phyloP scores from a whole-genome alignment of 2,113 vertebrate genomes.

The Clinocottus analis region DNA sequence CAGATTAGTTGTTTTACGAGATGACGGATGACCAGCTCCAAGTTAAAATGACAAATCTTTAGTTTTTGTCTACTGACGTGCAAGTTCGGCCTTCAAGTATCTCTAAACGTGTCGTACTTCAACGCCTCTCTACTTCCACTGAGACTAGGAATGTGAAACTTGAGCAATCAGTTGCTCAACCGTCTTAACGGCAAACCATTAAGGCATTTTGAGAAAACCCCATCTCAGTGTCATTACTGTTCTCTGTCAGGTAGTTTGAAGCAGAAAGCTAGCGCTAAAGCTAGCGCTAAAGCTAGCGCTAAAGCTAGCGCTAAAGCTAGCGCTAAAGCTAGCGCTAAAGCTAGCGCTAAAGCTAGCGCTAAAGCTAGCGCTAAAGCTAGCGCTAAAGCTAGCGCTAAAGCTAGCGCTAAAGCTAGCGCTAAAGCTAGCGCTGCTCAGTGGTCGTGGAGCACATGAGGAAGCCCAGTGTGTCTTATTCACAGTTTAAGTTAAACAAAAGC shows the following conservation, averaged over 20 bases:
- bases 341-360: no score
- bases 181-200: background rate
- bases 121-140: background rate
- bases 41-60: background rate
- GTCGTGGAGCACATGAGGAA: background rate
- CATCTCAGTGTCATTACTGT: background rate
- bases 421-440: background rate
- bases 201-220: background rate
- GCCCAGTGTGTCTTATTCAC: background rate
- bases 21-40: no score
- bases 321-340: no score
- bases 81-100: slow-evolving; percentile 17
- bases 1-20: no score
- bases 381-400: background rate
- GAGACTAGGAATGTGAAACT: slow-evolving; percentile 1
- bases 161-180: background rate
- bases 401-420: no score
- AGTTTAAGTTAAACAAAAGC: background rate
- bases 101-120: background rate
- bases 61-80: background rate
- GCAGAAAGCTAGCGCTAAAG: background rate
- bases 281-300: no score
- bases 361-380: background rate
- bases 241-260: background rate
- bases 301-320: no score